Base-by-base conservation (phyloP, 2,113 vertebrate species). In the Tachuris rubrigastra region DNA sequence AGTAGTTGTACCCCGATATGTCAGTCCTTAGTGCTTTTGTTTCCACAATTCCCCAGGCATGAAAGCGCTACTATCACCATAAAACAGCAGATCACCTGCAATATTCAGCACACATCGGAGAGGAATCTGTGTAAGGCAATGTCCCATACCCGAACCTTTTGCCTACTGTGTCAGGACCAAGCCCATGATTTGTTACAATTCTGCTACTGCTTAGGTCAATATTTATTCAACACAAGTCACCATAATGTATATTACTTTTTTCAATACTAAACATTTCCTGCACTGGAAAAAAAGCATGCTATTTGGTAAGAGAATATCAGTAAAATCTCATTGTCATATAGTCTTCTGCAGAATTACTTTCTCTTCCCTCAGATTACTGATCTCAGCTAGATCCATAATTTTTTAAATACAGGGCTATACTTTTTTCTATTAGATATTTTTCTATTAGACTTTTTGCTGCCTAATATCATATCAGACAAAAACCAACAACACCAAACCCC, bases 401-500 rank as follows among this genome's bases (percentile, higher is more conserved):
- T 4, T 69, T 56, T 62, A 77, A 87, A 39, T 33, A 47, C 5
- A 73, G 41, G 14, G n/a, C 5, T 60, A 17, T 5, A 49, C 2
- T 39, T 84, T 30, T 68, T 27, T 62, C 37, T 62, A 23, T 35
- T 74, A 42, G 23, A 74, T 4, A 14, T 35, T 59, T 35, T 11
- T 58, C 44, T 42, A 23, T 35, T 74, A 39, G 23, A 74, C 4
- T 66, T 82, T 78, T 53, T 79, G 27, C 42, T 66, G 12, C 5
- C 28, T 52, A 35, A 30, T 39, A 73, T 6, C 6, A 10, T 27
- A 63, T 55, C 18, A 82, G 27, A 47, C 9, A 56, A 59, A 76
- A 67, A 24, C 10, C 11, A 71, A 21, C 9, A 55, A 2, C 10
- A 66, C 9, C 8, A 75, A 69, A 69, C 4, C 0, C 3, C 2